A percentile compares a stretch with the other conserved stretches of the same genome.
Conservation (phyloP, 2,888 invertebrate species). For the Drosophila acutilabella region DNA sequence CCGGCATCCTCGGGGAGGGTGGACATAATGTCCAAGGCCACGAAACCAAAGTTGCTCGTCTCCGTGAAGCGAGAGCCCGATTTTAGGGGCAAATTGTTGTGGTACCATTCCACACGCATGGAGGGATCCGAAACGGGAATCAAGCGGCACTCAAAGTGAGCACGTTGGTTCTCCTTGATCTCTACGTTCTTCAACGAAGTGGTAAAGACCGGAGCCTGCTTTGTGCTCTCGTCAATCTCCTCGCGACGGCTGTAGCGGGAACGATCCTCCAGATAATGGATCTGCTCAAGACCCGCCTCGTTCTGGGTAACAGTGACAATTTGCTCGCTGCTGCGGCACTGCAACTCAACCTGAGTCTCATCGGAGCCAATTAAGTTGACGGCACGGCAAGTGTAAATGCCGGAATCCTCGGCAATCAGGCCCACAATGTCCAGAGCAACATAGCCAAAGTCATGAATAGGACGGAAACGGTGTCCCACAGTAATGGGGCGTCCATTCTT, state of each 20-base stretch:
- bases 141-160: constrained; percentile 96
- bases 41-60: constrained; percentile 98
- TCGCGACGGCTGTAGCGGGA: constrained; percentile 91
- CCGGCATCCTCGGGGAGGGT: constrained; percentile 98
- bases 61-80: constrained; percentile 98
- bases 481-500: constrained; percentile 97
- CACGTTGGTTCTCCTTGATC: constrained; percentile 96
- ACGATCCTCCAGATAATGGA: constrained; percentile 94
- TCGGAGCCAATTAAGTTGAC: constrained; percentile 95
- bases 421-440: constrained; percentile 98
- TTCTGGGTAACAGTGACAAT: constrained; percentile 94
- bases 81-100: constrained; percentile 95
- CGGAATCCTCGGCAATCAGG: constrained; percentile 97
- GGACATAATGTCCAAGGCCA: constrained; percentile 97
- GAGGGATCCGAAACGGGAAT: constrained; percentile 97
- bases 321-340: constrained; percentile 91
- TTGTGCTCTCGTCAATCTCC: constrained; percentile 92
- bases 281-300: constrained; percentile 94
- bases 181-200: constrained; percentile 96
- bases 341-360: constrained; percentile 91
- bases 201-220: constrained; percentile 96
- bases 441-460: constrained; percentile 99
- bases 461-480: constrained; percentile 97
- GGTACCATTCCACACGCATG: constrained; percentile 98
- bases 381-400: constrained; percentile 96